Base-by-base conservation (phyloP, 2,797 vertebrate genomes). In the Tragopan temminckii region DNA sequence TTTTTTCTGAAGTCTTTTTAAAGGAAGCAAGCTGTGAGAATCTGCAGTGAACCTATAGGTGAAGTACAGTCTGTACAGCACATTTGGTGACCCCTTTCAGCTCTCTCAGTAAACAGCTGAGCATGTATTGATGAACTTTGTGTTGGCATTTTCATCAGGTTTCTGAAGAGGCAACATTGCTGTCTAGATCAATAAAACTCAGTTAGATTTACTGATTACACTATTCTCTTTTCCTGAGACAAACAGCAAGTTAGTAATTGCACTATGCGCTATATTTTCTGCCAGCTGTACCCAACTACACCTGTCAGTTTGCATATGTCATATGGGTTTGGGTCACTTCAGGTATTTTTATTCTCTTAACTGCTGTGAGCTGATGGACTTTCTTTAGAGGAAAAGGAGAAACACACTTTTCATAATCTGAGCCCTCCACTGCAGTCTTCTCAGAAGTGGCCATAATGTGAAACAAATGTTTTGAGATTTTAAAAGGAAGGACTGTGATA, bases 191-290 rank as follows among this genome's bases (percentile, higher is more conserved):
- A 11, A 46, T 94, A 45, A 36, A 78, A 10, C 84, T 67, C 87
- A 52, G 86, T 69, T 85, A 90, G 70, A 82, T 84, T 83, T 91
- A 77, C 83, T 91, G 91, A 92, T 93, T 48, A 76, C 79, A 79
- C 81, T 76, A 3, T 88, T 91, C 58, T 92, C 50, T 89, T 88
- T 89, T 90, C 68, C 85, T 0, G 0, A 84, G 85, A 86, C 63
- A 87, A 89, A 92, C 23, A 78, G 29, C 2, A 6, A 84, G 69
- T 81, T 72, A 1, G 21, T 59, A 86, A 91, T 75, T 96, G 71
- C 77, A 79, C 12, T 25, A 36, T 0, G 0, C 61, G 48, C 74
- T 94, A 5, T 84, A 68, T 93, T 91, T 95, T 90, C 52, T 58
- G 36, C 63, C 62, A 77, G 67, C 48, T 79, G 1, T 48, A 53